Conservation (phyloP, 2,797 vertebrate species). For the Ciconia nigra region DNA sequence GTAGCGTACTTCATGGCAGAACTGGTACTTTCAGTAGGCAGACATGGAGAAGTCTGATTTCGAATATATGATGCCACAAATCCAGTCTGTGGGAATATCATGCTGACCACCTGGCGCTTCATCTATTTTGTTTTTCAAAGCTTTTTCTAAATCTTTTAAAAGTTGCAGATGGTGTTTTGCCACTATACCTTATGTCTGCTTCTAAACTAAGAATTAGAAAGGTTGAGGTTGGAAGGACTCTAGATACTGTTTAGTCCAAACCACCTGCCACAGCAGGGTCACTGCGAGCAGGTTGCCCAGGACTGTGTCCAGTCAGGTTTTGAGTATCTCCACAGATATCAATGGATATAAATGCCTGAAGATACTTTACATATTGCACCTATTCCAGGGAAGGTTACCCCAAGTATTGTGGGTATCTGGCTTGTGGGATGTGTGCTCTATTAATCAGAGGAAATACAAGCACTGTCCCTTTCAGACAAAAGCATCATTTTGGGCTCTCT, state of each 20-base stretch:
- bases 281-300: fast-evolving
- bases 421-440: neutral
- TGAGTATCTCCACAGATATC: neutral
- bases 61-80: conserved; percentile 7
- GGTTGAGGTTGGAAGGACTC: neutral
- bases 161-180: neutral
- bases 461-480: neutral
- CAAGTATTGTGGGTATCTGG: neutral
- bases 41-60: conserved; percentile 14
- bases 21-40: neutral
- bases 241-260: neutral
- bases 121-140: neutral
- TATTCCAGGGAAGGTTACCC: neutral
- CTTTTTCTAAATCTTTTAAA: neutral
- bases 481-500: neutral
- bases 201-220: neutral
- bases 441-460: neutral
- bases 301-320: neutral
- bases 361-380: neutral
- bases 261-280: neutral
- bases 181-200: neutral
- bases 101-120: neutral
- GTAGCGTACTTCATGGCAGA: neutral
- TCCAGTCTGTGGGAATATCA: neutral
- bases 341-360: neutral